Evolutionary conservation across 2,888 invertebrate genomes (phyloP).

Genomic region (Dasypolia templi): DNA sequence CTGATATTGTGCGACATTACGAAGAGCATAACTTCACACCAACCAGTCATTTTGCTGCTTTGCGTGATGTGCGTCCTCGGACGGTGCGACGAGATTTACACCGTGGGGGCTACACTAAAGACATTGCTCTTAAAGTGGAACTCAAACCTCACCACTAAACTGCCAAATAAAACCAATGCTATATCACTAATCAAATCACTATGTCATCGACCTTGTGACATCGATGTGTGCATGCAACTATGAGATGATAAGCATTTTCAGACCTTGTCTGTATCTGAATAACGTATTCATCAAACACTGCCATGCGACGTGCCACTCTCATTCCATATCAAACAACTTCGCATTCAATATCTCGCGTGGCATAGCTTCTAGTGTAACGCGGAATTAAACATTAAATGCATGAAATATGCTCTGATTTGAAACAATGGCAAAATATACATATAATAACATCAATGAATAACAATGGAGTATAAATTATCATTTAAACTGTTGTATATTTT

Average conservation of each 20-base stretch:
- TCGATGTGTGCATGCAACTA: background rate
- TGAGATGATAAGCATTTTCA: background rate
- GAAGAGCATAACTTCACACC: no score
- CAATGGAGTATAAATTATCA: slow-evolving; percentile 91
- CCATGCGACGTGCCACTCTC: slow-evolving; percentile 36
- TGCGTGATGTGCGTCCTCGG: no score
- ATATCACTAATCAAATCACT: background rate
- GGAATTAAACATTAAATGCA: slow-evolving; percentile 88
- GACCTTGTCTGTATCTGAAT: background rate
- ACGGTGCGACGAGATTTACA: no score
- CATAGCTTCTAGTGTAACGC: slow-evolving; percentile 71
- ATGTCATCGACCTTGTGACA: background rate
- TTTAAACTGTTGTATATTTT: slow-evolving; percentile 90
- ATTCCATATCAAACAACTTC: slow-evolving; percentile 27
- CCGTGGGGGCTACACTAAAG: no score
- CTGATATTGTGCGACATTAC: no score
- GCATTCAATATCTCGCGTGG: slow-evolving; percentile 50
- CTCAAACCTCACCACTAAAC: no score
- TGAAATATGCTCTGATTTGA: slow-evolving; percentile 91
- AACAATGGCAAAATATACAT: slow-evolving; percentile 91
- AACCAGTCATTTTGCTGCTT: no score
- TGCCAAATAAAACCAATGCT: background rate
- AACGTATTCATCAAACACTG: slow-evolving; percentile 23
- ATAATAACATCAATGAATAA: slow-evolving; percentile 91
- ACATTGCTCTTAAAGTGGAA: no score